Evolutionary conservation across 2,797 vertebrate genomes (phyloP).

Genomic region (Lacerta agilis): DNA sequence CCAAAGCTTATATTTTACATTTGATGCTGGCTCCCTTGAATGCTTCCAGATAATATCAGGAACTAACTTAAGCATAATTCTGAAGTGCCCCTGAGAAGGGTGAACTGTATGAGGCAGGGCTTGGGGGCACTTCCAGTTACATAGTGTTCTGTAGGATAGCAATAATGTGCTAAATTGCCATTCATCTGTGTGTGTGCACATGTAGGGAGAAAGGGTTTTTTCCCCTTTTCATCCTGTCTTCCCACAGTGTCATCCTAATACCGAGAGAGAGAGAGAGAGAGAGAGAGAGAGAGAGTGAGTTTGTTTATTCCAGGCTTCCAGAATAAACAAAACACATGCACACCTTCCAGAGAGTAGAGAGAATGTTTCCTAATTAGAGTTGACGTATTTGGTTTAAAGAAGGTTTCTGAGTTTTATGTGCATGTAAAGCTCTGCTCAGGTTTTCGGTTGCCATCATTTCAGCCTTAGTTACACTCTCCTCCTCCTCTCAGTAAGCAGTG

Average conservation of each 20-base stretch:
- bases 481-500: background rate
- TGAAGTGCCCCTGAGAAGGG: too few relatives aligned
- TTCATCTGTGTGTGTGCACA: background rate
- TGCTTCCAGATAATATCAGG: background rate
- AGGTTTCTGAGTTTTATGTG: rapidly evolving
- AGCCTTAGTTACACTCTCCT: background rate
- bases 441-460: background rate
- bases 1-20: background rate
- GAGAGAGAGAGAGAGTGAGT: too few relatives aligned
- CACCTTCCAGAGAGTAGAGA: too few relatives aligned
- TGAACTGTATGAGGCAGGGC: background rate
- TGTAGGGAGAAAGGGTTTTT: too few relatives aligned
- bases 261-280: too few relatives aligned
- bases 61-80: too few relatives aligned
- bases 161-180: background rate
- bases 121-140: background rate
- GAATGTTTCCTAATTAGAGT: background rate
- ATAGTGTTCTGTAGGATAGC: background rate
- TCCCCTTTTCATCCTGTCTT: background rate
- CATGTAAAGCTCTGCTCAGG: background rate
- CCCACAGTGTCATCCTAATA: background rate
- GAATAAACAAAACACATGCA: background rate
- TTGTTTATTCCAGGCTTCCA: background rate
- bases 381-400: rapidly evolving
- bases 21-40: background rate